Conservation (phyloP, 2,797 vertebrate species). For the Podarcis lilfordi region DNA sequence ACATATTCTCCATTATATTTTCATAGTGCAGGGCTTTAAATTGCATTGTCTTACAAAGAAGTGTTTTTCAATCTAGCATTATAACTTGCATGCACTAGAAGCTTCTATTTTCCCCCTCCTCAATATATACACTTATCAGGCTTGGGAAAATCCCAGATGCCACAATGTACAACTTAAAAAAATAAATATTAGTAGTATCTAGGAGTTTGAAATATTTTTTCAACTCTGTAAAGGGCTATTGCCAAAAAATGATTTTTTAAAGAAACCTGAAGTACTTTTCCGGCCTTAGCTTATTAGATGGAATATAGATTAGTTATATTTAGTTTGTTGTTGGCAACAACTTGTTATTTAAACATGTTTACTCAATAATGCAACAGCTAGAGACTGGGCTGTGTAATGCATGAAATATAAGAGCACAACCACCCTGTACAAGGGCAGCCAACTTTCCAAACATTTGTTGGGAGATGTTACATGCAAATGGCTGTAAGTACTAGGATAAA, state of each 20-base stretch:
- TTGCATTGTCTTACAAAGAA: conserved; percentile 37
- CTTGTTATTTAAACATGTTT: conserved; percentile 43
- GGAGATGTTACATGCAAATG: conserved; percentile 59
- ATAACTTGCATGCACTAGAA: conserved; percentile 41
- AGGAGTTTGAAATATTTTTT: background rate
- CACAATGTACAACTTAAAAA: background rate
- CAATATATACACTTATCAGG: background rate
- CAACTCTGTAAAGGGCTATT: background rate
- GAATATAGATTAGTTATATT: conserved; percentile 43
- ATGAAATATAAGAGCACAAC: conserved; percentile 35
- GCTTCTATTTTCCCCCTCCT: conserved; percentile 55
- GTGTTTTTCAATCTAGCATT: conserved; percentile 19
- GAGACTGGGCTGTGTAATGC: conserved; percentile 22
- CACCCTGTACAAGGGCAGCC: conserved; percentile 28
- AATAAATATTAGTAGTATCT: background rate
- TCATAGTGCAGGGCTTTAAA: conserved; percentile 34
- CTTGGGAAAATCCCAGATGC: background rate
- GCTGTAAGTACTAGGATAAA: conserved; percentile 57
- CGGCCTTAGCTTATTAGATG: conserved; percentile 32
- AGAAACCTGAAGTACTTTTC: background rate
- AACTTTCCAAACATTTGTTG: conserved; percentile 55
- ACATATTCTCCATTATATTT: conserved; percentile 8
- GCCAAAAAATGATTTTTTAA: background rate
- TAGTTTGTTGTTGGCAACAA: conserved; percentile 63
- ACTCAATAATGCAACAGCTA: conserved; percentile 50